phyloP scores from a whole-genome alignment of 2,888 invertebrate genomes.

The Suillia variegata region DNA sequence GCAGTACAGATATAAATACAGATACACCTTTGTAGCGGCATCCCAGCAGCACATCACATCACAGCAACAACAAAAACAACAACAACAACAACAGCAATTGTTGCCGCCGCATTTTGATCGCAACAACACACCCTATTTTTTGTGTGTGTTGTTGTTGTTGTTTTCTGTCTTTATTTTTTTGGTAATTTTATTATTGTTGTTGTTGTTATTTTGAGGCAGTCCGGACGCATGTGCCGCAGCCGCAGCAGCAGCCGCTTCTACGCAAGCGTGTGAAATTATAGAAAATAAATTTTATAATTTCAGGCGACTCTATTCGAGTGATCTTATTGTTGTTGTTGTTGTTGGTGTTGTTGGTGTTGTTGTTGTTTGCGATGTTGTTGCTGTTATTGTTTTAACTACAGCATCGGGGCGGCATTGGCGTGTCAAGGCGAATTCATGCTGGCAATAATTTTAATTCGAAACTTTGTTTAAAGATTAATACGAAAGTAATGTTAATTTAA shows the following conservation, averaged over 20 bases:
- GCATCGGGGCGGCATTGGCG: no score
- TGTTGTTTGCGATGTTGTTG: no score
- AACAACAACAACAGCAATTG: neutral
- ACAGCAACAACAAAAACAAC: slow-evolving; percentile 1
- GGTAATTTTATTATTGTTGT: no score
- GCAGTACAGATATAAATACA: neutral
- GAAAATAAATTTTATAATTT: slow-evolving; percentile 3
- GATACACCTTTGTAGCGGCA: neutral
- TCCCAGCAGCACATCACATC: neutral
- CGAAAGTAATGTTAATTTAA: no score
- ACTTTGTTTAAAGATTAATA: no score
- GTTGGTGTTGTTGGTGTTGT: no score
- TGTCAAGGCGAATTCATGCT: no score
- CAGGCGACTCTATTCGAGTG: neutral
- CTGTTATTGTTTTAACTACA: neutral
- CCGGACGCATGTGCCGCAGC: no score
- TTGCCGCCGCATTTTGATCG: neutral
- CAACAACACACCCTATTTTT: neutral
- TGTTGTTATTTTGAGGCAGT: neutral
- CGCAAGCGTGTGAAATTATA: slow-evolving; percentile 2
- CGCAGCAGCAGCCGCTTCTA: no score
- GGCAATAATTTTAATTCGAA: no score
- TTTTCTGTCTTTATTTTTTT: neutral
- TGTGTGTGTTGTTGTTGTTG: no score
- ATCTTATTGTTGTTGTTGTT: no score